Base-by-base conservation (phyloP, 1,140 invertebrate species). In the Oreohelix idahoensis region DNA sequence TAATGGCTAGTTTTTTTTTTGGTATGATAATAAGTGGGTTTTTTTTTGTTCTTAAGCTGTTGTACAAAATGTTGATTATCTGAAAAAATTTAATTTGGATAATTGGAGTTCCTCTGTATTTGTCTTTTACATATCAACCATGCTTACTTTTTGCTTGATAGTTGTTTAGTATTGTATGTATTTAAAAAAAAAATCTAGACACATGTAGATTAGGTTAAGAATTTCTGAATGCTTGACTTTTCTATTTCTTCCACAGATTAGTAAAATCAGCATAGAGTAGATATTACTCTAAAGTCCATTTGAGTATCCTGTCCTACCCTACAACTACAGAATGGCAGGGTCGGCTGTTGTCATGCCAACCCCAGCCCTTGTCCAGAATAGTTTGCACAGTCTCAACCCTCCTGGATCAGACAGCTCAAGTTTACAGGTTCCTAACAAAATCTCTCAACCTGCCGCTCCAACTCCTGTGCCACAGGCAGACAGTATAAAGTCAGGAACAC, bases 381-480 rank as follows among this genome's bases (percentile, higher is more conserved):
- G 26, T 26, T 13, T 42, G 29, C 23, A 10, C 35, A 39, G 2
- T 73, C 36, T 8, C 0, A 73, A 42, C n/a, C 23, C n/a, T 2
- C 8, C 36, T 42, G 71, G 71, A 17, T n/a, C 42, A 45, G 39
- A 73, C n/a, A 73, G 39, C n/a, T 42, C 36, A 39, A 73, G 36
- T 45, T 42, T 73, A 8, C 71, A 73, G n/a, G 11, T 45, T 38
- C 10, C 42, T n/a, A 42, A 73, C 36, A 76, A 51, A 53, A 2
- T 13, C 5, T 10, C 38, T 35, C n/a, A 45, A 45, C 53, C 73
- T 13, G 8, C 17, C 4, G 15, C 39, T 1, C 73, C 42, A 35
- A 15, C 71, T 2, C 11, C 75, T 13, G n/a, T 23, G 17, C 77
- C 77, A 38, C 77, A 63, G 26, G 66, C 77, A 66, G 51, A 79